Percentiles rank a stretch among this genome's conserved stretches.
Conservation (phyloP, 2,113 vertebrate species). For the Isichthys henryi region DNA sequence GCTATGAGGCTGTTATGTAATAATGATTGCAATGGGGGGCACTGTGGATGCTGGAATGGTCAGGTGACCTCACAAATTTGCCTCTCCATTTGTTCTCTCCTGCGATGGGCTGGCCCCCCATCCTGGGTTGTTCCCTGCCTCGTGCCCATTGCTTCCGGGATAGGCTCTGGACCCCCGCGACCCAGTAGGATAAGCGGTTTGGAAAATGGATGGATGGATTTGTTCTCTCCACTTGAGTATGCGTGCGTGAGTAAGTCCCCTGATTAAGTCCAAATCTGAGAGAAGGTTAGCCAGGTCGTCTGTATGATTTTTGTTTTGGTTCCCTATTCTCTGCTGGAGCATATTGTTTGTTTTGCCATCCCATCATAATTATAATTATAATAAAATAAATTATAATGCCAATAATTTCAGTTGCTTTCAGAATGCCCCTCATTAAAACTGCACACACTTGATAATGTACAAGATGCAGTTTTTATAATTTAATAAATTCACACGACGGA, state of each 20-base stretch:
- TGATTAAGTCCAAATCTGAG: background rate
- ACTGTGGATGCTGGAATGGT: background rate
- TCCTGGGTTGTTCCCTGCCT: too few relatives aligned
- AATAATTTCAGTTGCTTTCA: background rate
- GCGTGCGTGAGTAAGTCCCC: background rate
- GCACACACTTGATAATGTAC: background rate
- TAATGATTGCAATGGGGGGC: background rate
- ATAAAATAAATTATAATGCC: background rate
- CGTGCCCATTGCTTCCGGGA: too few relatives aligned
- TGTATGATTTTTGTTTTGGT: background rate
- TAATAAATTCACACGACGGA: background rate
- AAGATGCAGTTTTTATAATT: background rate
- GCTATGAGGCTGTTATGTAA: background rate
- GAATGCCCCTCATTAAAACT: background rate
- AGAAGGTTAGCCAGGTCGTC: background rate
- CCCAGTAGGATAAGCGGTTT: too few relatives aligned
- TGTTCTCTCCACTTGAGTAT: too few relatives aligned
- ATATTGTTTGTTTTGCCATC: background rate
- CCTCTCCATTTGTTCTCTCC: background rate
- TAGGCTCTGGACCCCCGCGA: too few relatives aligned
- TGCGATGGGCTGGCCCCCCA: too few relatives aligned
- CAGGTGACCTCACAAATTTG: background rate
- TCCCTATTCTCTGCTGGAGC: background rate
- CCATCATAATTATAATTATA: background rate
- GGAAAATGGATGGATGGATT: too few relatives aligned